These are phyloP conservation scores for Nothocercus julius DNA, from an alignment of 2,113 vertebrate species.

Conservation along the genomic window DNA sequence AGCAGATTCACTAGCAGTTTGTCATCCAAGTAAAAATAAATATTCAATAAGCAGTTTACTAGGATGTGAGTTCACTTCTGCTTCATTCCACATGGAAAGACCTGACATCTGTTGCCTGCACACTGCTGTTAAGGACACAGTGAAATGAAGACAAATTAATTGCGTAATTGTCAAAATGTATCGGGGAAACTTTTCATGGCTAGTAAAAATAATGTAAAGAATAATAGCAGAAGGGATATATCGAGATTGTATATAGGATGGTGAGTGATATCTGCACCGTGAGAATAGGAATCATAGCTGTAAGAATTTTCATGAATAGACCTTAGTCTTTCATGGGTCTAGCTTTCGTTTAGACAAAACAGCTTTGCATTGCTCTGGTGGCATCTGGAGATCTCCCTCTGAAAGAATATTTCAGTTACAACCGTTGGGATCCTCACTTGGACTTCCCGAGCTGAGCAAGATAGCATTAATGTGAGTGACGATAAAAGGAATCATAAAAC, in stretches of 20 bases:
- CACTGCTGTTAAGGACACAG: slow-evolving; percentile 27
- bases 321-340: not conserved
- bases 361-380: not conserved
- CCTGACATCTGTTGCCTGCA: slow-evolving; percentile 46
- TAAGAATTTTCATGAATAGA: not conserved
- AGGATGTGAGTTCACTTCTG: slow-evolving; percentile 54
- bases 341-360: not conserved
- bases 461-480: not conserved
- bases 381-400: not conserved
- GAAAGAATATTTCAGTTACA: not conserved
- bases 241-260: not conserved
- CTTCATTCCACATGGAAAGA: slow-evolving; percentile 59
- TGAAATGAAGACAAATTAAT: slow-evolving; percentile 61
- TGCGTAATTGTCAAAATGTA: not conserved
- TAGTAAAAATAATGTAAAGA: not conserved
- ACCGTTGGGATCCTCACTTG: not conserved
- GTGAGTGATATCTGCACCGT: not conserved
- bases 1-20: not conserved
- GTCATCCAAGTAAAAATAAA: slow-evolving; percentile 61
- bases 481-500: not conserved
- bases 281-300: not conserved
- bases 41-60: slow-evolving; percentile 72
- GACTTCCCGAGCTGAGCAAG: not conserved
- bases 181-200: not conserved
- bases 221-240: not conserved